These are phyloP conservation scores for Microctenopoma lineatum DNA, from an alignment of 2,797 vertebrate genomes.

Conservation along the genomic window DNA sequence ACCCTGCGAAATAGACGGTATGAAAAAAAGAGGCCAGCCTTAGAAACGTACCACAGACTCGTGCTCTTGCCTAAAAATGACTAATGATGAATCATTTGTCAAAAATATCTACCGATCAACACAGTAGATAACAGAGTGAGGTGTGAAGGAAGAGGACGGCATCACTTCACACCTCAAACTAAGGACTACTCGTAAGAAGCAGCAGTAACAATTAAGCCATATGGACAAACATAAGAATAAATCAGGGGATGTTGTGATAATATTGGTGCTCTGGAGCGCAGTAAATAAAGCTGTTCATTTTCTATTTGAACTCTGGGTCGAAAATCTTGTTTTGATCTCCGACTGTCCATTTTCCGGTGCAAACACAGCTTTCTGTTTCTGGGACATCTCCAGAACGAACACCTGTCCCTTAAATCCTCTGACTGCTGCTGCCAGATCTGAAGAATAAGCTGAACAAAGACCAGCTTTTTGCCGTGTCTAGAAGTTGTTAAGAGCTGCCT, in stretches of 20 bases:
- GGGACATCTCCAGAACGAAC: not conserved
- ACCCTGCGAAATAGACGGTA: too few species aligned
- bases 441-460: conserved; percentile 5
- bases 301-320: not conserved
- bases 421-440: too few species aligned
- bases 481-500: not conserved
- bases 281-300: conserved; percentile 12
- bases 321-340: conserved; percentile 16
- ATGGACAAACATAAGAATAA: not conserved
- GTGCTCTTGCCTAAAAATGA: too few species aligned
- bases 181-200: not conserved
- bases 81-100: too few species aligned
- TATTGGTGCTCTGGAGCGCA: conserved; percentile 1
- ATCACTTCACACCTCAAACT: not conserved
- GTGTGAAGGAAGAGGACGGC: not conserved
- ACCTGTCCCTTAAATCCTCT: conserved; percentile 10
- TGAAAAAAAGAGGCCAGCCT: too few species aligned
- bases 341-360: not conserved
- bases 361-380: conserved; percentile 30
- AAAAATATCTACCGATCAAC: too few species aligned
- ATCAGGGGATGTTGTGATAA: not conserved
- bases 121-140: not conserved
- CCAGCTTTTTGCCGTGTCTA: not conserved
- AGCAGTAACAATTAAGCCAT: too few species aligned
- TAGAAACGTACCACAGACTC: too few species aligned